A percentile compares a stretch with the other conserved stretches of the same genome.
Conservation (phyloP, 1,140 invertebrate genomes). For the Streblospio benedicti region DNA sequence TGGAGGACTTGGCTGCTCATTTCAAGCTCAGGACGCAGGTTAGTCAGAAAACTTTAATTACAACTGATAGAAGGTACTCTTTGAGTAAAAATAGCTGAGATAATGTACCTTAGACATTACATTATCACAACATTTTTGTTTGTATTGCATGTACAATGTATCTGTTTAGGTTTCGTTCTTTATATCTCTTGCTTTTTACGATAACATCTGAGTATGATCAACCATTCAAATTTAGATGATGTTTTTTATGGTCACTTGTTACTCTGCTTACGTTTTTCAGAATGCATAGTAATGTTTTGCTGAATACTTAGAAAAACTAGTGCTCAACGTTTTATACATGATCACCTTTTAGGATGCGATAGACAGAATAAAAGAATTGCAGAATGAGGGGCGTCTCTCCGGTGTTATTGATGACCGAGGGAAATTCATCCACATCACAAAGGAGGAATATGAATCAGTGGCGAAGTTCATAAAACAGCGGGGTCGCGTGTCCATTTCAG, state of each 20-base stretch:
- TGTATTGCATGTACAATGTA: no score
- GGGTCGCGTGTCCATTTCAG: conserved; percentile 83
- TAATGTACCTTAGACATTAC: no score
- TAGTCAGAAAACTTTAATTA: conserved; percentile 8
- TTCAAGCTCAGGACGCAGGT: conserved; percentile 88
- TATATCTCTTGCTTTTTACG: no score
- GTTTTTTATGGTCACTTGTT: background rate
- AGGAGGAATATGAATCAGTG: conserved; percentile 79
- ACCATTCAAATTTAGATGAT: background rate
- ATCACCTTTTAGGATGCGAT: conserved; percentile 45
- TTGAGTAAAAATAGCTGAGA: no score
- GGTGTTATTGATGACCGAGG: conserved; percentile 98
- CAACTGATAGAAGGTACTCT: no score
- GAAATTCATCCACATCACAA: conserved; percentile 96
- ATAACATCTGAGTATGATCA: background rate
- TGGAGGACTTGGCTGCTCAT: conserved; percentile 84
- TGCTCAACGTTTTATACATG: background rate
- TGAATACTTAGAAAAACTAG: background rate
- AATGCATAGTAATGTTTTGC: background rate
- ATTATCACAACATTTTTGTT: no score
- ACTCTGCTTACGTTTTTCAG: background rate
- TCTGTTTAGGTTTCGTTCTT: no score
- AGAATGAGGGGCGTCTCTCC: conserved; percentile 59
- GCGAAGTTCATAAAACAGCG: conserved; percentile 93
- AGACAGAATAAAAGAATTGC: conserved; percentile 71